These are phyloP conservation scores for Chloroceryle inda DNA, from an alignment of 2,797 vertebrate species.

Conservation along the genomic window DNA sequence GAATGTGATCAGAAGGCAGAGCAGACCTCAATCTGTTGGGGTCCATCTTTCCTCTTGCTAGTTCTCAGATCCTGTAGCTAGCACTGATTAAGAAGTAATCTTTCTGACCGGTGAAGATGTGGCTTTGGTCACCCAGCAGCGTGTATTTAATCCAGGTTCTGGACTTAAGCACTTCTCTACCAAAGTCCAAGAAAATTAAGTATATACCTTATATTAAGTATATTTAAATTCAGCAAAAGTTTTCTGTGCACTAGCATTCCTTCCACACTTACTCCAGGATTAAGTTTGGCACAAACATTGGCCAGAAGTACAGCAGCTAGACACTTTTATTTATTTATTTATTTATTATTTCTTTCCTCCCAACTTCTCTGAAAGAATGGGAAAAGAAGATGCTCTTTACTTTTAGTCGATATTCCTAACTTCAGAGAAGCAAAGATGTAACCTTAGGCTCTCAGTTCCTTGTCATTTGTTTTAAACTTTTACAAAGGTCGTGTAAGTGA, in stretches of 20 bases:
- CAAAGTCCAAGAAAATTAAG: background rate
- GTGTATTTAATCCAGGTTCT: background rate
- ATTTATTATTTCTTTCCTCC: background rate
- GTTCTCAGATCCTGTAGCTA: background rate
- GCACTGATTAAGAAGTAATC: rapidly evolving
- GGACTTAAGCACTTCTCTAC: background rate
- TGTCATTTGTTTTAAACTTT: slow-evolving; percentile 23
- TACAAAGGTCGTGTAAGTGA: background rate
- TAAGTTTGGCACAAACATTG: background rate
- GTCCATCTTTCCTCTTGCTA: background rate
- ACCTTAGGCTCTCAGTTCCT: background rate
- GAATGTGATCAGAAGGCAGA: background rate
- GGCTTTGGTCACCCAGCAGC: background rate
- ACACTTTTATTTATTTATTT: background rate
- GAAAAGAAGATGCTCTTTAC: background rate
- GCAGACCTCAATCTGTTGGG: background rate
- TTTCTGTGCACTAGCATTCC: background rate
- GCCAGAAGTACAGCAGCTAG: background rate
- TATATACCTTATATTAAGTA: background rate
- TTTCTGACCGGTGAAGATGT: rapidly evolving
- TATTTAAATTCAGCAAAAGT: background rate
- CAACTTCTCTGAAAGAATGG: background rate
- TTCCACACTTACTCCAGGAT: background rate
- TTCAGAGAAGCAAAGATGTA: background rate
- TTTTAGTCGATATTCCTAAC: background rate